These are phyloP conservation scores for Botia kubotai DNA, from an alignment of 2,797 vertebrate species.

Conservation along the genomic window DNA sequence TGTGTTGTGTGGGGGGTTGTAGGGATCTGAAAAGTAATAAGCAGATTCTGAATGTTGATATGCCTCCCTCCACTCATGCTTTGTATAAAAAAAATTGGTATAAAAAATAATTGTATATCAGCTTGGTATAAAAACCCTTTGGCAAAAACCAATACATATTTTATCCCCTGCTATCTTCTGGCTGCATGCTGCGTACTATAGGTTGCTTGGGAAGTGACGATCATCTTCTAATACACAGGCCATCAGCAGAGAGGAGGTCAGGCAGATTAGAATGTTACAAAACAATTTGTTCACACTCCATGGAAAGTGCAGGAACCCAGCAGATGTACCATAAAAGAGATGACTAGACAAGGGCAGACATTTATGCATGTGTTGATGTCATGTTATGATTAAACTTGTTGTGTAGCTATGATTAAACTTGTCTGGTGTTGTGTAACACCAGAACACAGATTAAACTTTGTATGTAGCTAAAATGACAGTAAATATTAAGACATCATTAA, in stretches of 20 bases:
- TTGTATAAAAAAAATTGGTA: too few species aligned
- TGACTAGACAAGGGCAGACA: slow-evolving; percentile 35
- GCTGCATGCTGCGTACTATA: slow-evolving; percentile 63
- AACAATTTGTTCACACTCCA: slow-evolving; percentile 53
- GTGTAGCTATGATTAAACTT: too few species aligned
- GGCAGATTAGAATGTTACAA: slow-evolving; percentile 74
- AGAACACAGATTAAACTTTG: background rate
- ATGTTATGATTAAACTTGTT: too few species aligned
- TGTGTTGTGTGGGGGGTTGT: slow-evolving; percentile 58
- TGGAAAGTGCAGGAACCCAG: slow-evolving; percentile 36
- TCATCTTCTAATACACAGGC: slow-evolving; percentile 68
- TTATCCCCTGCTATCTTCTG: slow-evolving; percentile 77
- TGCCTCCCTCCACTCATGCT: slow-evolving; percentile 59
- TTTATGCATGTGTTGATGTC: slow-evolving; percentile 49
- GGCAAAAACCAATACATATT: slow-evolving; percentile 81
- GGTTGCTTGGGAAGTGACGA: slow-evolving; percentile 63
- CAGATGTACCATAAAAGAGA: slow-evolving; percentile 35
- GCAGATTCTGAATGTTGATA: slow-evolving; percentile 68
- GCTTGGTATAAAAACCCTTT: slow-evolving; percentile 67
- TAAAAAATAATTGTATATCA: too few species aligned
- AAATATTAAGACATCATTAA: slow-evolving; percentile 14
- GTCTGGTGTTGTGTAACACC: too few species aligned
- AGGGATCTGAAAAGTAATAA: slow-evolving; percentile 32
- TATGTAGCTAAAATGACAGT: background rate
- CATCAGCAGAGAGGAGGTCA: slow-evolving; percentile 66